Conservation (phyloP, 2,888 invertebrate species). For the Pristionchus japonicus region DNA sequence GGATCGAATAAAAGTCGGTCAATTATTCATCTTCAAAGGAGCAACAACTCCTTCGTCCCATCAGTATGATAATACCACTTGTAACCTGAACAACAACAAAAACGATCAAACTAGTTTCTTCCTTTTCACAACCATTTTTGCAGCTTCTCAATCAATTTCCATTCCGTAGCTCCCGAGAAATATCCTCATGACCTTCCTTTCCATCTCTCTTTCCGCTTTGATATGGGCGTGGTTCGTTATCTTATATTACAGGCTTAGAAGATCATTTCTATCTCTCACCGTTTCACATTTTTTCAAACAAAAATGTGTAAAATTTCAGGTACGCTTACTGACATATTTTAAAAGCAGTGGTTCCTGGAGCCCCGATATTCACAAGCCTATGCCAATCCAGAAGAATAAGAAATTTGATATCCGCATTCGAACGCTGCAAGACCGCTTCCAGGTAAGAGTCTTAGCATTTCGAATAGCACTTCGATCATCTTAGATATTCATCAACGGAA, state of each 20-base stretch:
- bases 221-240: not conserved
- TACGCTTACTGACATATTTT: not conserved
- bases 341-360: not conserved
- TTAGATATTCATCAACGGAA: not conserved
- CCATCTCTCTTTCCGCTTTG: not conserved
- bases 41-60: not conserved
- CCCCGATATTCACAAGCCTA: not conserved
- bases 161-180: not conserved
- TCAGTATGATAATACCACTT: not conserved
- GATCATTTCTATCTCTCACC: not conserved
- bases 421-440: not conserved
- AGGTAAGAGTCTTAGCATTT: not conserved
- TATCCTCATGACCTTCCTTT: not conserved
- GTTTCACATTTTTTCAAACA: not conserved
- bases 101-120: too few species aligned
- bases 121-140: not conserved
- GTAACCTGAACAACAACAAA: too few species aligned
- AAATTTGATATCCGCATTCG: not conserved
- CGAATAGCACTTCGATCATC: not conserved
- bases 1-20: not conserved
- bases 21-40: not conserved
- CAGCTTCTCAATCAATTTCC: not conserved
- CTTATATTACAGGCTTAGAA: not conserved
- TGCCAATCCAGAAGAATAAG: not conserved
- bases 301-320: not conserved